phyloP scores from a whole-genome alignment of 2,888 invertebrate genomes.

The Athalia rosae region DNA sequence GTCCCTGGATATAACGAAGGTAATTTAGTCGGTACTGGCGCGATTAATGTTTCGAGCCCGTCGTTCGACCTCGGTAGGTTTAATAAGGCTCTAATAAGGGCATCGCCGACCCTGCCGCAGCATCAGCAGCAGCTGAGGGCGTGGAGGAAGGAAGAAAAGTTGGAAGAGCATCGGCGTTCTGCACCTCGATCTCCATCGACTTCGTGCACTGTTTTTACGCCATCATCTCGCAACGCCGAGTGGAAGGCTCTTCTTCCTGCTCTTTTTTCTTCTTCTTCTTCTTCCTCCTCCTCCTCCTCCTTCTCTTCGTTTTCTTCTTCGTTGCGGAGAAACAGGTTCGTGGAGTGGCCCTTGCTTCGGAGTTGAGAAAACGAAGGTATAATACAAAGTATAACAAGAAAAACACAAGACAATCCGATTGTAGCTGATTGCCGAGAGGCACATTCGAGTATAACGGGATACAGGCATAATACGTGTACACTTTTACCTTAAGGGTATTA shows the following conservation, averaged over 20 bases:
- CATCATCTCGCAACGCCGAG: conserved; percentile 19
- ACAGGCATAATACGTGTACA: not conserved
- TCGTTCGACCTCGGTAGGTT: conserved; percentile 38
- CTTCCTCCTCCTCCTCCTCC: conserved; percentile 10
- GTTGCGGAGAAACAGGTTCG: conserved; percentile 66
- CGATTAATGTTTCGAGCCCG: conserved; percentile 40
- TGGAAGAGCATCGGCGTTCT: not conserved
- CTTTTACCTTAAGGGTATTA: too few species aligned
- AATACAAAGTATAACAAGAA: conserved; percentile 57
- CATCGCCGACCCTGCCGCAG: conserved; percentile 18
- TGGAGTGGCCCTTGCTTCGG: conserved; percentile 55
- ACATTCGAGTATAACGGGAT: conserved; percentile 62
- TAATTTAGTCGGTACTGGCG: conserved; percentile 36
- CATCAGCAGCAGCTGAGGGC: conserved; percentile 5
- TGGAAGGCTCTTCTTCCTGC: conserved; percentile 42
- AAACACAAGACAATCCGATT: conserved; percentile 69
- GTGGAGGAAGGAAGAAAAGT: conserved; percentile 27
- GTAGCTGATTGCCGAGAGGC: conserved; percentile 69
- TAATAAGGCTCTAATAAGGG: conserved; percentile 44
- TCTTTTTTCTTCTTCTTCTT: conserved; percentile 12
- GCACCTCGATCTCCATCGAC: conserved; percentile 46
- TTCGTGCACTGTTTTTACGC: conserved; percentile 17
- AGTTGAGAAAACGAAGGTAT: conserved; percentile 58
- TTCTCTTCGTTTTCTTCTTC: not conserved
- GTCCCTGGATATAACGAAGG: conserved; percentile 36